Percentiles rank a stretch among this genome's conserved stretches.
Conservation (phyloP, 2,797 vertebrate species). For the Cercopithecus petaurista region DNA sequence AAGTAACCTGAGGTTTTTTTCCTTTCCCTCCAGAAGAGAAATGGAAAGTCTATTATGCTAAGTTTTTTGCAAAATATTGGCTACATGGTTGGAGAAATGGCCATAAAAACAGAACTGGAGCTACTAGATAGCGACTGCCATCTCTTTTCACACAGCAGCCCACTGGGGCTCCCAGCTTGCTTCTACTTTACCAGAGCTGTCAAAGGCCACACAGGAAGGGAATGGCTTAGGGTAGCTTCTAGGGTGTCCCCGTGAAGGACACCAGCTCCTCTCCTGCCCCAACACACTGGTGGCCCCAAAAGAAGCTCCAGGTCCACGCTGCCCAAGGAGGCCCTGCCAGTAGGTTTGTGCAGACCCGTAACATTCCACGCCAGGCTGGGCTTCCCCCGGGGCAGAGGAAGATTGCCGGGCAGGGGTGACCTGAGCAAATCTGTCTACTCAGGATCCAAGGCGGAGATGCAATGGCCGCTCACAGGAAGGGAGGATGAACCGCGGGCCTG, state of each 20-base stretch:
- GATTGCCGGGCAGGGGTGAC: not conserved
- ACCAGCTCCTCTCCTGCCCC: not conserved
- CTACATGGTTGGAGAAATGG: not conserved
- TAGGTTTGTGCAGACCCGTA: not conserved
- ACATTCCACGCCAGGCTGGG: not conserved
- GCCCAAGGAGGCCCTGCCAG: not conserved
- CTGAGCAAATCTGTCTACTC: not conserved
- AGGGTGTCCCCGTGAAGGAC: not conserved
- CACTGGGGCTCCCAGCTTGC: not conserved
- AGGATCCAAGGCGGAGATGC: no score
- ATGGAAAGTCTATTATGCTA: not conserved
- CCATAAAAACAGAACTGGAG: not conserved
- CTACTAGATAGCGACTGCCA: rapidly evolving
- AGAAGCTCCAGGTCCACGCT: not conserved
- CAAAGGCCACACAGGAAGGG: not conserved
- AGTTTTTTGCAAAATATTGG: not conserved
- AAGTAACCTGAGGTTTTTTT: not conserved
- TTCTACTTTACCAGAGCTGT: not conserved
- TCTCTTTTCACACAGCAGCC: not conserved
- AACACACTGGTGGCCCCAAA: rapidly evolving
- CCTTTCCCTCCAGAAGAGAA: not conserved
- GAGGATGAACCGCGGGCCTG: not conserved
- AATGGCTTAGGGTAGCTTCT: no score
- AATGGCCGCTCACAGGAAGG: rapidly evolving
- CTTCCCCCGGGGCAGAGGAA: no score